Conservation (phyloP, 35 echinoderm and acorn worm genomes). For the Antedon bifida region DNA sequence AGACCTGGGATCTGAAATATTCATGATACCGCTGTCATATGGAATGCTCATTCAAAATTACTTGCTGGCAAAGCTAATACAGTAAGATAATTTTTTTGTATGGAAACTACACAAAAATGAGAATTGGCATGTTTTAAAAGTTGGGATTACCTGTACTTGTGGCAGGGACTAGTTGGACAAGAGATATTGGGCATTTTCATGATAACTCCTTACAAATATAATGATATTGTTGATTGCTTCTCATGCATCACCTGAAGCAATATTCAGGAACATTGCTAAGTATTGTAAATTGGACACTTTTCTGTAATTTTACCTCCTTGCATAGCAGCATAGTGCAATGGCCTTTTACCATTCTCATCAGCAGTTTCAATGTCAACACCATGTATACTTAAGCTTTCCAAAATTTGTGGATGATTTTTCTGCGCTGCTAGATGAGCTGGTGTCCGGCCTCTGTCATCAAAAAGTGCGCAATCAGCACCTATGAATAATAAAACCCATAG, state of each 20-base stretch:
- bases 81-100: background rate
- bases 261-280: no score
- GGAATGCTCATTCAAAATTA: no score
- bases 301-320: conserved; percentile 64
- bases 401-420: conserved; percentile 64
- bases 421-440: conserved; percentile 62
- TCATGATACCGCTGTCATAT: background rate
- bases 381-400: conserved; percentile 11
- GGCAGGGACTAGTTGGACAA: no score
- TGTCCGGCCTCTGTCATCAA: conserved; percentile 37
- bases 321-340: conserved; percentile 64
- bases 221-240: no score
- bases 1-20: background rate
- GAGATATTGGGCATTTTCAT: no score
- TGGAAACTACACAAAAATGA: background rate
- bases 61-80: no score
- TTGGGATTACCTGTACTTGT: background rate
- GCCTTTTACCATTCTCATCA: conserved; percentile 46
- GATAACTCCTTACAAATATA: no score
- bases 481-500: background rate
- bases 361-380: conserved; percentile 62
- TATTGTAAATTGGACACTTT: no score
- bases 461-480: conserved; percentile 62
- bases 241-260: no score
- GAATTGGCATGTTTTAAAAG: background rate